Conservation (phyloP, 2,797 vertebrate genomes). For the Pangasius sanitwongsei region DNA sequence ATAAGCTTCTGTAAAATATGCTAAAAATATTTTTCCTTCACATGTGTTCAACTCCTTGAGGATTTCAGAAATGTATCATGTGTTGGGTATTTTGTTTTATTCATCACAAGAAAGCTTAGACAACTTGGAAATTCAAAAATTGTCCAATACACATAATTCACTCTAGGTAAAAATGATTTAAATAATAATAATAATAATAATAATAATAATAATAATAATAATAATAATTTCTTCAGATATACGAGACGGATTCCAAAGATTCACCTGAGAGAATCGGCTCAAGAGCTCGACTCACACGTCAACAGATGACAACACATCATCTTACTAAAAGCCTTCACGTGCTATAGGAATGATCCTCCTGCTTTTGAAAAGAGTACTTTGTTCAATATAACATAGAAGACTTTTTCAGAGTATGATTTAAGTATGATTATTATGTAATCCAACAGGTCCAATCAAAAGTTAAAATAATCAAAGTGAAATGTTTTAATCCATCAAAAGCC, state of each 20-base stretch:
- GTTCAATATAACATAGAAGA: too few species aligned
- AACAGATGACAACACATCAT: not conserved
- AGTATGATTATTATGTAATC: too few species aligned
- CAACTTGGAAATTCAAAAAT: not conserved
- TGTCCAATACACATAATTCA: not conserved
- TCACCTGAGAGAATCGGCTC: not conserved
- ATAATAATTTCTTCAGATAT: not conserved
- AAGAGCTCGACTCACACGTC: not conserved
- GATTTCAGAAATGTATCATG: not conserved
- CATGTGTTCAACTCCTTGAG: not conserved
- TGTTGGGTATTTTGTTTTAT: not conserved
- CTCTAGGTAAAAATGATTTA: not conserved
- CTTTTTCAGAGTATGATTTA: too few species aligned
- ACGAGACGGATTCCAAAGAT: not conserved
- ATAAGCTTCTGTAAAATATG: not conserved
- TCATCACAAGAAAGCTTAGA: not conserved
- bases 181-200: too few species aligned
- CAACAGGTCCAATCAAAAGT: too few species aligned
- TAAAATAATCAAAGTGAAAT: too few species aligned
- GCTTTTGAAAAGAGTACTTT: too few species aligned
- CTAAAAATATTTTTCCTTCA: not conserved
- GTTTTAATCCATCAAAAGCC: too few species aligned
- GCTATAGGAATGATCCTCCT: too few species aligned
- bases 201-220: too few species aligned
- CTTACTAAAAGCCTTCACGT: not conserved